Conservation (phyloP, 2,888 invertebrate species). For the Euzetes globulus region DNA sequence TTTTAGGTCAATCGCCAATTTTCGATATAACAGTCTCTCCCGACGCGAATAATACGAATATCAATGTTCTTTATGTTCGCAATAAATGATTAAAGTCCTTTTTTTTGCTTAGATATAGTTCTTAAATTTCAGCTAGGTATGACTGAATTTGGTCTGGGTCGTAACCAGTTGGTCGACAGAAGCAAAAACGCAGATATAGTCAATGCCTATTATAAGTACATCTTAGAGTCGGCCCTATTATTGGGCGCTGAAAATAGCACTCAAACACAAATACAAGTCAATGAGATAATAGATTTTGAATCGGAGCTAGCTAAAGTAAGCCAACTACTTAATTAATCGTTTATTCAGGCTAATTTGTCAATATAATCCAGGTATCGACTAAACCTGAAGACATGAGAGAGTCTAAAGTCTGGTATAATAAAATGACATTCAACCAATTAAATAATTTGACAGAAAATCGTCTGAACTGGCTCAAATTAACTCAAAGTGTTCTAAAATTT, state of each 20-base stretch:
- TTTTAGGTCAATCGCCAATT: no score
- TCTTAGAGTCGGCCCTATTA: slow-evolving; percentile 25
- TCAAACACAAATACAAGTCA: slow-evolving; percentile 24
- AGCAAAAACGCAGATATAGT: neutral
- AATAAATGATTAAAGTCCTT: neutral
- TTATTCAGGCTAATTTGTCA: no score
- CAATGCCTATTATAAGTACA: slow-evolving; percentile 26
- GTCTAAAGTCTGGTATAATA: slow-evolving; percentile 44
- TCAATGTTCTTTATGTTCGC: neutral
- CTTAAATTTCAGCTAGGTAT: neutral
- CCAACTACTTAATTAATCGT: neutral
- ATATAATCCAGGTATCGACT: neutral
- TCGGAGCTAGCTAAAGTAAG: slow-evolving; percentile 21
- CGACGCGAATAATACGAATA: neutral
- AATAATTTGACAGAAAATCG: slow-evolving; percentile 41
- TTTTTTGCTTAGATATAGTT: no score
- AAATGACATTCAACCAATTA: slow-evolving; percentile 46
- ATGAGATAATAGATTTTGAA: slow-evolving; percentile 18
- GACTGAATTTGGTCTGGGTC: slow-evolving; percentile 18
- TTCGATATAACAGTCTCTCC: no score
- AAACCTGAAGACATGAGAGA: slow-evolving; percentile 43
- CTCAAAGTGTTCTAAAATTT: slow-evolving; percentile 48
- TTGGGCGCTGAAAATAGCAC: slow-evolving; percentile 28
- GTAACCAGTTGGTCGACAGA: slow-evolving; percentile 22
- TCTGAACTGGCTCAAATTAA: slow-evolving; percentile 37